Conservation (phyloP, 2,888 invertebrate species). For the Spilosoma lubricipeda region DNA sequence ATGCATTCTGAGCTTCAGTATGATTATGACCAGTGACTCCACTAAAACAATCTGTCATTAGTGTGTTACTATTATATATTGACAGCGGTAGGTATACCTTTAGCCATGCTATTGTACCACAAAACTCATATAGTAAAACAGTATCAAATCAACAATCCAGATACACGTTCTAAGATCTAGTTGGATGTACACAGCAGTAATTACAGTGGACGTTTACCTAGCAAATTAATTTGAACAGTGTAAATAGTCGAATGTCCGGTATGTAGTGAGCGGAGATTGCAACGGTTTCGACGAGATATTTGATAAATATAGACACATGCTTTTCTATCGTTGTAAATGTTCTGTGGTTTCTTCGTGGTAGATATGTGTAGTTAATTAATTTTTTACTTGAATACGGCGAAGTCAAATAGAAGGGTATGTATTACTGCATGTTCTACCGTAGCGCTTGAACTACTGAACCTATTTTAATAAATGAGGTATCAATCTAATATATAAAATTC, state of each 20-base stretch:
- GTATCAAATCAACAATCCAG: background rate
- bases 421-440: no score
- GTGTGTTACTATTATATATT: no score
- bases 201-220: conserved; percentile 33
- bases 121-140: background rate
- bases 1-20: no score
- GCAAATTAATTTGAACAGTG: conserved; percentile 34
- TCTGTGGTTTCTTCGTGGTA: background rate
- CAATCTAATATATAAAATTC: no score
- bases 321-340: background rate
- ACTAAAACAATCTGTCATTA: no score
- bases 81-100: no score
- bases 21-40: no score
- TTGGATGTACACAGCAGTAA: conserved; percentile 23
- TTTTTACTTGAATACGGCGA: no score
- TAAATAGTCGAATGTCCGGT: conserved; percentile 37
- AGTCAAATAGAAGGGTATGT: no score
- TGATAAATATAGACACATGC: background rate
- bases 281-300: conserved; percentile 5
- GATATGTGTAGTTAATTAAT: no score
- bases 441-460: no score
- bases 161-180: background rate
- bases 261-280: conserved; percentile 35
- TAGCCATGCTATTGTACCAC: background rate
- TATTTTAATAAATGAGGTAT: background rate